Base-by-base conservation (phyloP, 2,888 invertebrate genomes). In the Clusia tigrina region DNA sequence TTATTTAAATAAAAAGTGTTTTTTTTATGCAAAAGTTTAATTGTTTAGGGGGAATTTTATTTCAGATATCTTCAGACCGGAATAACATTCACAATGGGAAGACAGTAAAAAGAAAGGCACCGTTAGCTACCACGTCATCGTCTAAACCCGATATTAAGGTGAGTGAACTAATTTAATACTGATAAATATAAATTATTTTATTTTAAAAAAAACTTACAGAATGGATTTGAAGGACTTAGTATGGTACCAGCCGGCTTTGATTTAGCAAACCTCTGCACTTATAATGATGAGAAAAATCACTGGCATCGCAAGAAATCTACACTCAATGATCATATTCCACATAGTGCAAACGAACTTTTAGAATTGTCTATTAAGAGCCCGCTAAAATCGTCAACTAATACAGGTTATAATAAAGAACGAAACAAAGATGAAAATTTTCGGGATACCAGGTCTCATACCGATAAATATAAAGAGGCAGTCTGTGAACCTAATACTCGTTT, bases 301-400 rank as follows among this genome's bases (percentile, higher is more conserved):
- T 76, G 76, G 76, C 74, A 74, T 52, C 74, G 74, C 5, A 74
- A 73, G 58, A 70, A 71, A 54, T 66, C 71, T n/a, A 74, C 74
- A 6, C 67, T 66, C 5, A 54, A 69, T 37, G 72, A 74, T 52
- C 24, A 54, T 54, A 38, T 70, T 12, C 67, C 70, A 18, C 70
- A 70, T 15, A 65, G 68, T 10, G 42, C 42, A 3, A n/a, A 42
- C n/a, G n/a, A 15, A 42, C 3, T 9, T 42, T 42, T 42, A 17
- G 3, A 15, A n/a, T 15, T 3, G 9, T 15, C 42, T 12, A 32
- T 12, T 32, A 32, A 32, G 32, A 32, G 12, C n/a, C n/a, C 12
- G 12, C 32, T 32, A 9, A 57, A 53, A 25, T 32, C 23, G 18
- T 25, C 22, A 61, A 18, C 32, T 1, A 51, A 26, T 1, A 51